Base-by-base conservation (phyloP, 2,113 vertebrate genomes). In the Eurypyga helias region DNA sequence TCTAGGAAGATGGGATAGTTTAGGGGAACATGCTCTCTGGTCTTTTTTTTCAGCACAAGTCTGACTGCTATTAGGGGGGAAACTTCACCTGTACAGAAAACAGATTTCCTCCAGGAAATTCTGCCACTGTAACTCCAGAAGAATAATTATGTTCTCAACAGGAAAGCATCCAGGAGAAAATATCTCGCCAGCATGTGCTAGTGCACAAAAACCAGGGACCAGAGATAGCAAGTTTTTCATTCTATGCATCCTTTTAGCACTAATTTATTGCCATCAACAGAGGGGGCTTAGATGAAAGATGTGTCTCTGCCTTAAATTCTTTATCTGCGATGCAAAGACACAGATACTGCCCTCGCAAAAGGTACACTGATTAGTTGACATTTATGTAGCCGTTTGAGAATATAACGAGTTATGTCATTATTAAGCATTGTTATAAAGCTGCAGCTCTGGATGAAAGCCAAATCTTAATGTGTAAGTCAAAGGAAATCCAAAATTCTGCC, bases 41-140 rank as follows among this genome's bases (percentile, higher is more conserved):
- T 62, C 19, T 65, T 62, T 41, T 41, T 72, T 85, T 87, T 77
- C 36, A 71, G 62, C 38, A 51, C 0, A 1, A 70, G 25, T 31
- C 36, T 78, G 67, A 69, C 20, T 87, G 46, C 57, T 76, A 2
- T 11, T 33, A 29, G 24, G 6, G 15, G 46, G 9, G 33, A 51
- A 93, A 54, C 9, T 76, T 90, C 24, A 90, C 85, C 78, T 90
- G 64, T 28, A 92, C 17, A 92, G 55, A 92, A 92, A 90, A 54
- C 46, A 94, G 78, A 80, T 41, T 91, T 96, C 70, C 62, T 85
- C 21, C 54, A 88, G 64, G 64, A 92, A 80, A 8, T 31, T 57
- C 65, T 58, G 46, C 25, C 46, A 34, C 25, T 14, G 4, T 52
- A 67, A 69, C 41, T 52, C 18, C 24, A 29, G 29, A 90, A 51